A percentile compares a stretch with the other conserved stretches of the same genome.
These are phyloP conservation scores for Eretmochelys imbricata DNA, from an alignment of 2,113 vertebrate species.

Conservation along the genomic window DNA sequence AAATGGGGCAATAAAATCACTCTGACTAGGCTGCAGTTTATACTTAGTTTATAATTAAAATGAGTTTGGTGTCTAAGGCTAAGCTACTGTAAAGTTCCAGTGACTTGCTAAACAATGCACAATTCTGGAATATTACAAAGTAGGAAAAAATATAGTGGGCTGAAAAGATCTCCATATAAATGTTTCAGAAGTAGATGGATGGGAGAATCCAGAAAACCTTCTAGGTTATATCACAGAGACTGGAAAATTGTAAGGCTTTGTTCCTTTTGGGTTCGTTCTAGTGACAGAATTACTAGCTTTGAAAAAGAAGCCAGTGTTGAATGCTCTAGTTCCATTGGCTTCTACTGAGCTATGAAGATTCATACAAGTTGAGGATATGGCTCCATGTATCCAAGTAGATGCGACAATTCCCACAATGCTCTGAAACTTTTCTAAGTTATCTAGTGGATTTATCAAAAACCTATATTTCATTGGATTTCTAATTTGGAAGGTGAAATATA, in stretches of 20 bases:
- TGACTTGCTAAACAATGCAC: conserved; percentile 49
- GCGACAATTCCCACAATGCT: background rate
- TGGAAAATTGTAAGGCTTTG: background rate
- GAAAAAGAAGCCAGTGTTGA: background rate
- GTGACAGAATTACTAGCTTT: background rate
- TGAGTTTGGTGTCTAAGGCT: conserved; percentile 44
- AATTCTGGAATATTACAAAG: conserved; percentile 38
- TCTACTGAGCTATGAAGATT: background rate
- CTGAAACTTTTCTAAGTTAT: background rate
- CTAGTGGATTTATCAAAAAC: background rate
- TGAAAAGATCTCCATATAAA: conserved; percentile 54
- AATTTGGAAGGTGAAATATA: background rate
- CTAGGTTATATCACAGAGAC: background rate
- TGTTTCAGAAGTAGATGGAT: conserved; percentile 23
- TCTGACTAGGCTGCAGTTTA: conserved; percentile 20
- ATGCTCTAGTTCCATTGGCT: background rate
- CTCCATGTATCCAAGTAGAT: background rate
- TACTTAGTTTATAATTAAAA: conserved; percentile 57
- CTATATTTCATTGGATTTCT: background rate
- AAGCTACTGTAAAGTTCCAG: conserved; percentile 37
- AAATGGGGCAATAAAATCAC: conserved; percentile 40
- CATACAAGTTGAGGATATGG: background rate
- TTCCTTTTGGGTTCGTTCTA: background rate
- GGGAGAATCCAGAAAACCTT: conserved; percentile 19
- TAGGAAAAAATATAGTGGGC: conserved; percentile 19